phyloP scores from a whole-genome alignment of 2,888 invertebrate genomes.

The Sclerodermus sp. region DNA sequence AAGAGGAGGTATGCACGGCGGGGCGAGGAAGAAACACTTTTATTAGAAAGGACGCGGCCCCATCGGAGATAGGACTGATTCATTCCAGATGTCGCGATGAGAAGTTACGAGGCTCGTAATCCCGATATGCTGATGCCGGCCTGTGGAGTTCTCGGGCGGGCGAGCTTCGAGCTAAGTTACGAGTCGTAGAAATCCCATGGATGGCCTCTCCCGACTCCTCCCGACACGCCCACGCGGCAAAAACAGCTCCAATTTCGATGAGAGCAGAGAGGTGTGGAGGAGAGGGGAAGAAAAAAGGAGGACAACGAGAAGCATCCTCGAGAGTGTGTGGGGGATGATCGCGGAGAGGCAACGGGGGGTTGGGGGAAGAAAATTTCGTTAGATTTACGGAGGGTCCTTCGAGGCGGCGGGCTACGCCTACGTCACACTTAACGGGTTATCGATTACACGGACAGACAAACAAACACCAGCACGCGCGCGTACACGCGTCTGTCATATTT shows the following conservation, averaged over 20 bases:
- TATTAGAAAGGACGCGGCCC: constrained; percentile 3
- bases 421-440: constrained; percentile 9
- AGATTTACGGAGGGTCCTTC: background rate
- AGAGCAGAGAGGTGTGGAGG: background rate
- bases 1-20: background rate
- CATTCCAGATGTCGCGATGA: constrained; percentile 32
- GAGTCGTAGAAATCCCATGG: background rate
- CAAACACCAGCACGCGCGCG: too few species aligned
- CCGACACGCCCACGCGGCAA: background rate
- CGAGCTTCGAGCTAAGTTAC: constrained; percentile 1
- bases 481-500: constrained; percentile 11
- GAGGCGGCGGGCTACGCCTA: background rate
- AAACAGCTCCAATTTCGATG: constrained; percentile 6
- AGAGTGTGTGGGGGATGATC: background rate
- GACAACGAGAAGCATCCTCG: too few species aligned
- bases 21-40: too few species aligned
- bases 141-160: constrained; percentile 7
- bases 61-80: constrained; percentile 26
- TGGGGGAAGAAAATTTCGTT: constrained; percentile 2
- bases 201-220: too few species aligned
- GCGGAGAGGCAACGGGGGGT: background rate
- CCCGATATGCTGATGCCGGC: constrained; percentile 20
- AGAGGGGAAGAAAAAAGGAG: too few species aligned
- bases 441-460: constrained; percentile 17
- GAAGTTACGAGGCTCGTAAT: constrained; percentile 32